These are phyloP conservation scores for Lasioglossum lativentre DNA, from an alignment of 2,888 invertebrate genomes.

Conservation along the genomic window DNA sequence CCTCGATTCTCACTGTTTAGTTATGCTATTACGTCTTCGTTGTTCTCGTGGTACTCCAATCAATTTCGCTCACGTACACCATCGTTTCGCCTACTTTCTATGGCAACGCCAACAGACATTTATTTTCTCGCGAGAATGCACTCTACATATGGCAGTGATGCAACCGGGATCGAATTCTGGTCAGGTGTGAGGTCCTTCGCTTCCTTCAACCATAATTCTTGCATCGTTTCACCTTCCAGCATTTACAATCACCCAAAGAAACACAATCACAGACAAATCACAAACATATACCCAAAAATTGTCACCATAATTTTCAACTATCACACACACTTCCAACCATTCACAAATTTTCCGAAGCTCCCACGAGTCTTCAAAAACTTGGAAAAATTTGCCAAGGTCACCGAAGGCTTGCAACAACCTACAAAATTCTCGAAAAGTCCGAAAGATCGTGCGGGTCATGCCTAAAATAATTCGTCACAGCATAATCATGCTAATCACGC, in stretches of 20 bases:
- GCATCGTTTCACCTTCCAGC: slow-evolving; percentile 19
- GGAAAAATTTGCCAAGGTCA: not conserved
- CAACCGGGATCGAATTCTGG: slow-evolving; percentile 33
- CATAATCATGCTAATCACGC: slow-evolving; percentile 11
- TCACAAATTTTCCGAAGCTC: not conserved
- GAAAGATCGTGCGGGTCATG: not conserved
- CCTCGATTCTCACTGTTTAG: not conserved
- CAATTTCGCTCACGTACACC: slow-evolving; percentile 46
- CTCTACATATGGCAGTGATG: slow-evolving; percentile 34
- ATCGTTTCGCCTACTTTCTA: slow-evolving; percentile 28
- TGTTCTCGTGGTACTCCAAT: not conserved
- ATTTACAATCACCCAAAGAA: slow-evolving; percentile 15
- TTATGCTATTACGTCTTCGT: not conserved
- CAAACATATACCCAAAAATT: no score
- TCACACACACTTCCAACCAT: not conserved
- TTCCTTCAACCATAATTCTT: not conserved
- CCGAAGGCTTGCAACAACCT: not conserved
- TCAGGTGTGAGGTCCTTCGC: slow-evolving; percentile 23
- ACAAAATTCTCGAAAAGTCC: not conserved
- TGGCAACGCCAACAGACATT: not conserved
- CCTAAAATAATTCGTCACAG: not conserved
- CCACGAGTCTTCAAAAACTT: not conserved
- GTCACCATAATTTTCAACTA: not conserved
- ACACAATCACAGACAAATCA: no score
- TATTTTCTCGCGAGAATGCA: not conserved